Conservation (phyloP, 2,888 invertebrate species). For the Agriopis marginaria region DNA sequence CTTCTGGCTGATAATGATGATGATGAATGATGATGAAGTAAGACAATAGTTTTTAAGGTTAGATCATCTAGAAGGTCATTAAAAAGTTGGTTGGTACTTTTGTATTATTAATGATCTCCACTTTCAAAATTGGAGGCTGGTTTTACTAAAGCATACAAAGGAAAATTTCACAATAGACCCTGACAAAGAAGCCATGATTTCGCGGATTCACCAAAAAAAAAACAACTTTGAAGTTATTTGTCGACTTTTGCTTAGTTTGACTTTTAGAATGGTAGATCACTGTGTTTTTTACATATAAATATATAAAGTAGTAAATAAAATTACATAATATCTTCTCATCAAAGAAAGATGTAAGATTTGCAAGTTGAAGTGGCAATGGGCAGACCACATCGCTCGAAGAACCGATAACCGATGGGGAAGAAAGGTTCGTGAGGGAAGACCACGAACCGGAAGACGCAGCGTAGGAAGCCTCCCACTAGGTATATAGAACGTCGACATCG, state of each 20-base stretch:
- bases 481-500: too few relatives aligned
- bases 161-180: slow-evolving; percentile 15
- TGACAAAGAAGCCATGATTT: slow-evolving; percentile 19
- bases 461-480: too few relatives aligned
- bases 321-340: too few relatives aligned
- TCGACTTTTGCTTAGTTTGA: slow-evolving; percentile 22
- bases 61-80: not conserved
- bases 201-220: slow-evolving; percentile 14
- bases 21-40: too few relatives aligned
- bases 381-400: too few relatives aligned
- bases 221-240: slow-evolving; percentile 14
- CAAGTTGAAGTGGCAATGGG: too few relatives aligned
- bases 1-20: too few relatives aligned
- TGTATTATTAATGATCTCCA: slow-evolving; percentile 20
- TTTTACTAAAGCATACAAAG: slow-evolving; percentile 20
- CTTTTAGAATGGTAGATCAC: slow-evolving; percentile 11
- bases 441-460: too few relatives aligned
- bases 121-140: slow-evolving; percentile 8
- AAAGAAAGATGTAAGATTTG: too few relatives aligned
- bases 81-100: slow-evolving; percentile 8
- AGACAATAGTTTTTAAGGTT: not conserved
- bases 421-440: too few relatives aligned
- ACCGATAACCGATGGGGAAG: too few relatives aligned
- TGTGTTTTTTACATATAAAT: not conserved
- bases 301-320: not conserved